phyloP scores from a whole-genome alignment of 1,140 invertebrate genomes.

The Drosophila ambigua region DNA sequence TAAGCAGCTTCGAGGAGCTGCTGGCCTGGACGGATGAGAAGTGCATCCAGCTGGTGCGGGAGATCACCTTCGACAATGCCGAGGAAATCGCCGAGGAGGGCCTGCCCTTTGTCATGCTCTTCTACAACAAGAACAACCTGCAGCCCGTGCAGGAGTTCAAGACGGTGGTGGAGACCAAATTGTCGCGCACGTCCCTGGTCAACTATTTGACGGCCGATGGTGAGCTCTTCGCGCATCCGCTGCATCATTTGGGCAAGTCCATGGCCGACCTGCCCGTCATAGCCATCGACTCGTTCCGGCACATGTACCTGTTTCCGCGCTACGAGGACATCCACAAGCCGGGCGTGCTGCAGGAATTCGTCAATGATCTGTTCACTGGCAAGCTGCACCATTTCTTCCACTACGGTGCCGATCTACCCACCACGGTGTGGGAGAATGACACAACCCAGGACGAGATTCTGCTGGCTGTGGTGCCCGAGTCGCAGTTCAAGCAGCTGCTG shows the following conservation, averaged over 20 bases:
- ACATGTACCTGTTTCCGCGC: slow-evolving; percentile 51
- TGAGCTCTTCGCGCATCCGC: slow-evolving; percentile 26
- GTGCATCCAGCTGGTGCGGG: slow-evolving; percentile 37
- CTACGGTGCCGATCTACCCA: too few relatives aligned
- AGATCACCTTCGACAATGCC: slow-evolving; percentile 61
- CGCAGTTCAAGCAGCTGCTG: slow-evolving; percentile 55
- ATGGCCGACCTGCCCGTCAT: slow-evolving; percentile 47
- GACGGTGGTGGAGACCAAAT: slow-evolving; percentile 1
- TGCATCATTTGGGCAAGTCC: slow-evolving; percentile 41
- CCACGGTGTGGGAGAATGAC: background rate
- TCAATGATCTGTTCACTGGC: slow-evolving; percentile 20
- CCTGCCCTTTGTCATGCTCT: slow-evolving; percentile 47
- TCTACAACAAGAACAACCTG: slow-evolving; percentile 33
- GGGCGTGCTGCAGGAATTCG: slow-evolving; percentile 40
- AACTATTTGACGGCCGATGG: slow-evolving; percentile 51
- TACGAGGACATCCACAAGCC: slow-evolving; percentile 50
- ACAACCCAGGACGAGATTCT: background rate
- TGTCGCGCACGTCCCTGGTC: slow-evolving; percentile 9
- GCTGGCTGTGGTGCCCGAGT: slow-evolving; percentile 9
- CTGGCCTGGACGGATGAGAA: slow-evolving; percentile 15
- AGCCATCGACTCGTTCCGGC: slow-evolving; percentile 50
- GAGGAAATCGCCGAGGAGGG: slow-evolving; percentile 50
- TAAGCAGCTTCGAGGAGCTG: slow-evolving; percentile 8
- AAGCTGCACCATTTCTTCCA: slow-evolving; percentile 29
- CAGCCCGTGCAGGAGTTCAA: slow-evolving; percentile 31